Evolutionary conservation across 2,797 vertebrate genomes (phyloP).

Genomic region (Enoplosus armatus): DNA sequence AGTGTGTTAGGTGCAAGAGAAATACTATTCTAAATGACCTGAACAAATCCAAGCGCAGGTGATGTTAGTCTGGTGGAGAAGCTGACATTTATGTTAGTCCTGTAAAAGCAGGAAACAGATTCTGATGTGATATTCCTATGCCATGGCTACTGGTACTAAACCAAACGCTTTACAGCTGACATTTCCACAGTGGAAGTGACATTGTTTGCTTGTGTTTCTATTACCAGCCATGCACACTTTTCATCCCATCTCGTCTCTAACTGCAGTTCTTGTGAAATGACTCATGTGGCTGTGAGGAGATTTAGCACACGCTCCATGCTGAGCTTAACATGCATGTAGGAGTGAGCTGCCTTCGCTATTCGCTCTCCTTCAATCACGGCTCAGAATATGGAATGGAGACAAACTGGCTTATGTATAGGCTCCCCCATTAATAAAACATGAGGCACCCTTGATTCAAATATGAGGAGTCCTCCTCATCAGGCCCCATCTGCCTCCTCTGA

Average conservation of each 20-base stretch:
- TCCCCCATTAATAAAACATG: slow-evolving; percentile 78
- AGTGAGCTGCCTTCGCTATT: slow-evolving; percentile 42
- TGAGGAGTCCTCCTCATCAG: slow-evolving; percentile 51
- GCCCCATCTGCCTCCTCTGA: slow-evolving; percentile 6
- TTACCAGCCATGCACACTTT: slow-evolving; percentile 24
- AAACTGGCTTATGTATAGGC: slow-evolving; percentile 63
- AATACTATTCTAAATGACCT: not conserved
- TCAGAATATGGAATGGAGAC: slow-evolving; percentile 70
- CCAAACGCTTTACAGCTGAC: slow-evolving; percentile 12
- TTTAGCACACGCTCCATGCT: slow-evolving; percentile 25
- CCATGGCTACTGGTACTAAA: no score
- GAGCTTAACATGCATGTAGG: slow-evolving; percentile 36
- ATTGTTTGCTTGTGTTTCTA: slow-evolving; percentile 12
- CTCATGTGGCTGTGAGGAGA: slow-evolving; percentile 34
- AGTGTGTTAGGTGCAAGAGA: not conserved
- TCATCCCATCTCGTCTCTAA: slow-evolving; percentile 13
- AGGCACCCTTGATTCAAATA: slow-evolving; percentile 55
- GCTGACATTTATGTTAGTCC: not conserved
- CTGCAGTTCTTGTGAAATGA: slow-evolving; percentile 27
- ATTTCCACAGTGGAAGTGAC: slow-evolving; percentile 27
- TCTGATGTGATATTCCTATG: no score
- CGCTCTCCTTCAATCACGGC: slow-evolving; percentile 58
- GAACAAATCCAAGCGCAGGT: no score
- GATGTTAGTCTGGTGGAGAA: no score
- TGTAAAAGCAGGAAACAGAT: not conserved